Base-by-base conservation (phyloP, 2,797 vertebrate genomes). In the Mareca penelope region DNA sequence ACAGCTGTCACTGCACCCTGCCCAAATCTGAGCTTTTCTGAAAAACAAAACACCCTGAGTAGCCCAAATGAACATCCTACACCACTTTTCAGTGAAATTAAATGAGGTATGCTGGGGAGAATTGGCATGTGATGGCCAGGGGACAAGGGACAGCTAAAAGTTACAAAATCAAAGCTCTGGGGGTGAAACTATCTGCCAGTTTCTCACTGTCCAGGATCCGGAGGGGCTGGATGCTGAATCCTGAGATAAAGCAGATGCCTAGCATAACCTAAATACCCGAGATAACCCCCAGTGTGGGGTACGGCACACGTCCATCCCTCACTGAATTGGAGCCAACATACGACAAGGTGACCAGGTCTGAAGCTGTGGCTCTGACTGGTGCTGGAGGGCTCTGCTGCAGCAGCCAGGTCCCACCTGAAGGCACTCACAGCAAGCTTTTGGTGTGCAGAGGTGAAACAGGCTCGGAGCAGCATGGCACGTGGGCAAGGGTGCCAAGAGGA, bases 181-280 rank as follows among this genome's bases (percentile, higher is more conserved):
- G 39, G 63, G 37, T 78, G 55, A 64, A 90, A 81, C 64, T 48
- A 33, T 26, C 42, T 48, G 31, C 46, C 28, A 46, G 19, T 33
- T 56, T 44, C 69, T 21, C 4, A 4, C 79, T 56, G 2, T 6
- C 39, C 50, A 13, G 72, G 40, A 57, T 78, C 5, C 0, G 1
- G 9, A 72, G 61, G 12, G 29, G 23, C 39, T 63, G 71, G 61
- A 48, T 19, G 12, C 31, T 12, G 57, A 46, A 37, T 1, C 3
- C 70, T 0, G 1, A 96, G 90, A 90, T 92, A 94, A 86, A 0
- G 8, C 0, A 33, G 70, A 86, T 93, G 63, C 78, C 80, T 81
- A 7, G 26, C 91, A 94, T 93, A 95, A 79, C 46, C 80, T 57
- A 81, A 85, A 94, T 93, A 91, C 44, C 61, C 40, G 35, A 96